A percentile compares a stretch with the other conserved stretches of the same genome.
Evolutionary conservation across 2,888 invertebrate genomes (phyloP).

Genomic region (Griposia aprilina): DNA sequence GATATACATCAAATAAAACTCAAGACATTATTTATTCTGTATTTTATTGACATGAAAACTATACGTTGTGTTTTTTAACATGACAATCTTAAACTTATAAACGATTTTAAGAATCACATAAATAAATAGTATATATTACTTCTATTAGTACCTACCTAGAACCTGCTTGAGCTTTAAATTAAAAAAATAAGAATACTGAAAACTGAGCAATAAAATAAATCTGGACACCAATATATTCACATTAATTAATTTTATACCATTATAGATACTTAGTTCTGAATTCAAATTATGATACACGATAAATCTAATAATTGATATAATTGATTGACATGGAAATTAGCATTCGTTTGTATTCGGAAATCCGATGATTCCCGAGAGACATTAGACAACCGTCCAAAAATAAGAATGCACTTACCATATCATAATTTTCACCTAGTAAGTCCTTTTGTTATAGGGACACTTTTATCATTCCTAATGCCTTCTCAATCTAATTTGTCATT

Average conservation of each 20-base stretch:
- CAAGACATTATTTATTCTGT: background rate
- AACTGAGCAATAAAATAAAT: background rate
- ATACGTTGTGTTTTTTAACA: background rate
- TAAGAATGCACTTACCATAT: background rate
- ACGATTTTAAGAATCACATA: background rate
- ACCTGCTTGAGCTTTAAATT: constrained; percentile 33
- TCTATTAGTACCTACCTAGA: constrained; percentile 6
- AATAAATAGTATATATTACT: constrained; percentile 20
- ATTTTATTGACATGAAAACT: background rate
- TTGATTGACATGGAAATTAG: too few species aligned
- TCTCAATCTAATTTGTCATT: background rate
- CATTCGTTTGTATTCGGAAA: too few species aligned
- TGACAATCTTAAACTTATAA: background rate
- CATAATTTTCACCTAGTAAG: background rate
- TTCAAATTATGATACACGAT: too few species aligned
- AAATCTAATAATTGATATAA: too few species aligned
- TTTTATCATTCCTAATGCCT: background rate
- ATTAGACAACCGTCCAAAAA: too few species aligned
- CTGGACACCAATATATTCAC: constrained; percentile 22
- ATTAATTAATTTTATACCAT: background rate
- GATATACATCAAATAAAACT: constrained; percentile 26
- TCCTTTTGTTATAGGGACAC: too few species aligned
- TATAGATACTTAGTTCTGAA: too few species aligned
- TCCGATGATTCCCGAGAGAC: too few species aligned
- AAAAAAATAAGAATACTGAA: background rate